Percentiles rank a stretch among this genome's conserved stretches.
Evolutionary conservation across 1,140 invertebrate species (phyloP).

Genomic region (Pogonus chalceus): DNA sequence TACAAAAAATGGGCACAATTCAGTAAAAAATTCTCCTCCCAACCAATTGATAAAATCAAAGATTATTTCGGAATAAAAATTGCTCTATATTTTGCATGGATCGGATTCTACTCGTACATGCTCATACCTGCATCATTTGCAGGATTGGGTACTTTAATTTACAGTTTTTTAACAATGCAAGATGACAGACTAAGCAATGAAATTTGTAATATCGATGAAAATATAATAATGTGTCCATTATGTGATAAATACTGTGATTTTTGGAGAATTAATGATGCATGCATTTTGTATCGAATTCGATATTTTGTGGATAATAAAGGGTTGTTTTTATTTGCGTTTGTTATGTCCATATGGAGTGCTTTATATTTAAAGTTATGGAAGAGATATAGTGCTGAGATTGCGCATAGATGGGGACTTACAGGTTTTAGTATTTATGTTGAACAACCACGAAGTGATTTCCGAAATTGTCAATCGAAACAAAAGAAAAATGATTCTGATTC

Average conservation of each 20-base stretch:
- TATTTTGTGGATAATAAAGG: slow-evolving; percentile 68
- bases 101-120: slow-evolving; percentile 80
- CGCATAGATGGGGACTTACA: slow-evolving; percentile 71
- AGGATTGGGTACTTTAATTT: slow-evolving; percentile 66
- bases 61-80: slow-evolving; percentile 83
- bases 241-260: slow-evolving; percentile 64
- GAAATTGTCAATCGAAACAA: slow-evolving; percentile 42
- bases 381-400: slow-evolving; percentile 55
- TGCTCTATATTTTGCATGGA: slow-evolving; percentile 77
- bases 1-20: slow-evolving; percentile 44
- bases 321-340: slow-evolving; percentile 64
- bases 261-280: slow-evolving; percentile 62
- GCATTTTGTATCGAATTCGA: slow-evolving; percentile 53
- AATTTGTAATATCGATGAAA: slow-evolving; percentile 43
- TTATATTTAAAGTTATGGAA: slow-evolving; percentile 81
- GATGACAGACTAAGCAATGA: slow-evolving; percentile 40
- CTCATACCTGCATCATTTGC: slow-evolving; percentile 65
- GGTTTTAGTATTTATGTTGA: slow-evolving; percentile 70
- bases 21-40: slow-evolving; percentile 54
- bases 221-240: slow-evolving; percentile 65
- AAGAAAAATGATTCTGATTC: slow-evolving; percentile 52
- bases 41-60: slow-evolving; percentile 75
- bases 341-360: slow-evolving; percentile 72
- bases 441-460: slow-evolving; percentile 51
- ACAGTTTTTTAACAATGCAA: slow-evolving; percentile 46